Evolutionary conservation across 2,797 vertebrate species (phyloP).

Genomic region (Manis pentadactyla): DNA sequence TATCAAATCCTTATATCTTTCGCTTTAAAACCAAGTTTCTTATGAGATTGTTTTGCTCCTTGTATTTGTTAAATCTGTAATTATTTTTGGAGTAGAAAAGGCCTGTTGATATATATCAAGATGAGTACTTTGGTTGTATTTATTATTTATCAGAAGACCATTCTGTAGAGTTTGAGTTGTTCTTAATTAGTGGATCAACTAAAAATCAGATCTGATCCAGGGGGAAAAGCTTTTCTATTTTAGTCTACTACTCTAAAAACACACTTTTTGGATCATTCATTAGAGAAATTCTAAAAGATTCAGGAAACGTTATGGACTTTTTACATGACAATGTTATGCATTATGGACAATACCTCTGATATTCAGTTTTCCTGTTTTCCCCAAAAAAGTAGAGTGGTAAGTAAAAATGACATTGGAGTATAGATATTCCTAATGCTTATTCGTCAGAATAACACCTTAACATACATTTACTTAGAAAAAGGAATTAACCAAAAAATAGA

Average conservation of each 20-base stretch:
- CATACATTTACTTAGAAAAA: conserved; percentile 27
- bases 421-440: not conserved
- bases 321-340: not conserved
- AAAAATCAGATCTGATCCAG: not conserved
- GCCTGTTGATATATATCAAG: not conserved
- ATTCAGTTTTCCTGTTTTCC: conserved; percentile 17
- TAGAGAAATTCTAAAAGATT: conserved; percentile 49
- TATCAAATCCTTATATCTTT: not conserved
- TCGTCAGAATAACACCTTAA: conserved; percentile 48
- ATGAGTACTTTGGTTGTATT: conserved; percentile 38
- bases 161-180: conserved; percentile 50
- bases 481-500: not conserved
- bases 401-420: not conserved
- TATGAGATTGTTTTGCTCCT: not conserved
- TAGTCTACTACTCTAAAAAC: not conserved
- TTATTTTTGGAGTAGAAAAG: conserved; percentile 66
- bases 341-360: not conserved
- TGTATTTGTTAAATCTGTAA: conserved; percentile 74
- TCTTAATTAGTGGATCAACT: conserved; percentile 28
- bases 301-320: not conserved
- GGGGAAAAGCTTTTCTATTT: not conserved
- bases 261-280: not conserved
- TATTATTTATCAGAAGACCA: conserved; percentile 26
- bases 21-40: conserved; percentile 38
- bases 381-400: not conserved